Evolutionary conservation across 2,797 vertebrate genomes (phyloP), one percentile per base, ranked within the genome.

Genomic region (Gallirallus australis): DNA sequence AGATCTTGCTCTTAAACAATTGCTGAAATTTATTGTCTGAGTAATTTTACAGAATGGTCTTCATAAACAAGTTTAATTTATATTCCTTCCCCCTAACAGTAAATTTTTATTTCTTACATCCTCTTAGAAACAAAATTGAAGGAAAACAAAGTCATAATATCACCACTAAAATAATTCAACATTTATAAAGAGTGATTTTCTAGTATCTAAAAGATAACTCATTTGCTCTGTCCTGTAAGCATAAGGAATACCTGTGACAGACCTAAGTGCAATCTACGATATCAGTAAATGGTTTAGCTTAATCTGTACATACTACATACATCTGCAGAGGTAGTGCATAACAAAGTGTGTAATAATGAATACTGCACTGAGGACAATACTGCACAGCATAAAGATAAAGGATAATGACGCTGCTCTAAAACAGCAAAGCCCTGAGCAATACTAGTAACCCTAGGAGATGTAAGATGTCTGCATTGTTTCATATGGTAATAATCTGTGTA

Each of bases 71-170:
- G n/a, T 77, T 89, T 57, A 53, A 89, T 91, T 94, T 78, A 42
- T 91, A 63, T 88, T 91, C 47, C 48, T 91, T 88, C 18, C 33
- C 15, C 53, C 12, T 64, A 61, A 42, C 25, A 60, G 39, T 68
- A 40, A 35, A 28, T 90, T 95, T 91, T 94, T 93, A 53, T 94
- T 92, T 92, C 61, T 71, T 88, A 17, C 28, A 63, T 78, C 61
- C 35, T 85, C 61, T 81, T 81, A 92, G 27, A 56, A 92, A 52
- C 27, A 59, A 86, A 86, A 88, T 39, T 68, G 72, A 91, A 81
- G 54, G 82, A 90, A 90, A 94, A 81, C 30, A 69, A 90, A 88
- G 76, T 77, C 81, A 71, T 60, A 82, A 78, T 76, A 35, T 86
- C 63, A 61, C 33, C 40, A 66, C 65, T 81, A 33, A 90, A 91